Base-by-base conservation (phyloP, 2,113 vertebrate genomes). In the Pycnonotus jocosus region DNA sequence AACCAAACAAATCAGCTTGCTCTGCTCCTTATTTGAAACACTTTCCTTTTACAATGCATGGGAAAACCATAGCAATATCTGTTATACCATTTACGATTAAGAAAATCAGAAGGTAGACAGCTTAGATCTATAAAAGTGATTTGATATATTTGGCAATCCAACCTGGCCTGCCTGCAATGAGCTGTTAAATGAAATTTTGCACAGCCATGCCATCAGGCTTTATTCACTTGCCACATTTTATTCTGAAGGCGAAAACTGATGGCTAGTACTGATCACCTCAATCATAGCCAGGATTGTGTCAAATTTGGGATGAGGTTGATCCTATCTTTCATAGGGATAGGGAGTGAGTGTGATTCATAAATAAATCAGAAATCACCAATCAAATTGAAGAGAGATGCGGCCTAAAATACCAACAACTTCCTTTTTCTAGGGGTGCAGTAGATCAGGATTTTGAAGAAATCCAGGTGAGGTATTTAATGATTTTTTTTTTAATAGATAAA, bases 1-100 rank as follows among this genome's bases (percentile, higher is more conserved):
- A 97, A 97, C 97, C 77, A 97, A 97, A 98, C 95, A 97, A 95
- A 97, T 97, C 92, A 86, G 69, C 86, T 95, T 81, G 61, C 80
- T 96, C 97, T 97, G 96, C 82, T 97, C 96, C 97, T 97, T 78
- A 95, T 98, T 97, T 94, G 80, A 97, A 97, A 97, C 97, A 98
- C 97, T 98, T 97, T 96, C 91, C 8, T 94, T 98, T 98, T 97
- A 98, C 92, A 97, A 87, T 88, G 92, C 80, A 96, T 92, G 74
- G 91, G 90, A 97, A 97, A 97, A 71, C 88, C 90, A 69, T 53
- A 74, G 88, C 94, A 90, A 95, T 97, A 91, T 74, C 92, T 94
- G 94, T 96, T 96, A 94, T 27, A 97, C 48, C 80, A 92, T 97
- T 98, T 98, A 97, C 19, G 78, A 97, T 95, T 81, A 87, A 96